Evolutionary conservation across 1,140 invertebrate species (phyloP), one percentile per base, ranked within the genome.

Genomic region (Leucophenga varia): DNA sequence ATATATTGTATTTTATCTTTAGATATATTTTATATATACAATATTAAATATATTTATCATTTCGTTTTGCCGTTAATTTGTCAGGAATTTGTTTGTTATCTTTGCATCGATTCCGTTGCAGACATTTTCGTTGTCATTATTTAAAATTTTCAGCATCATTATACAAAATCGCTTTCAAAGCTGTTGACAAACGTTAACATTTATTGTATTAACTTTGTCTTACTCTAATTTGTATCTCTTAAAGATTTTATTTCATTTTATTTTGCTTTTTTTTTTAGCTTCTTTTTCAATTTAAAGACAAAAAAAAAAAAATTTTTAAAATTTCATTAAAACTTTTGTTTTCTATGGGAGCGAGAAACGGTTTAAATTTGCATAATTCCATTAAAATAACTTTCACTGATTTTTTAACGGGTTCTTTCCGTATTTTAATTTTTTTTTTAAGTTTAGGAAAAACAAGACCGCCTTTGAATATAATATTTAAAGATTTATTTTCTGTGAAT

Each of bases 301-400:
- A n/a, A n/a, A n/a, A n/a, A n/a, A n/a, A n/a, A n/a, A n/a, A n/a
- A n/a, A n/a, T n/a, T n/a, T n/a, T n/a, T n/a, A n/a, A 45, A 45
- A 58, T 64, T 55, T 48, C 43, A 54, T 54, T 41, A 43, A 45
- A 53, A 54, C 57, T 63, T 49, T 61, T 59, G 10, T 60, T 64
- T 67, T 67, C 53, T 21, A 34, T 37, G 61, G 56, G 22, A 25
- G 22, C 22, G 22, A 25, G 10, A 25, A 25, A 25, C 5, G 10
- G 10, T 10, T 6, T 10, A 25, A 25, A 25, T 25, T 67, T 67
- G 63, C 63, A 67, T 67, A 67, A 25, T 25, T 25, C 22, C 22
- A 25, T 25, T 25, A 25, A 25, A 19, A 17, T 50, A 68, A 67
- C 63, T 67, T 67, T 67, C 63, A 67, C 63, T 67, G 50, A 37